A percentile compares a stretch with the other conserved stretches of the same genome.
Evolutionary conservation across 2,888 invertebrate genomes (phyloP).

Genomic region (Pseudolycoriella hygida): DNA sequence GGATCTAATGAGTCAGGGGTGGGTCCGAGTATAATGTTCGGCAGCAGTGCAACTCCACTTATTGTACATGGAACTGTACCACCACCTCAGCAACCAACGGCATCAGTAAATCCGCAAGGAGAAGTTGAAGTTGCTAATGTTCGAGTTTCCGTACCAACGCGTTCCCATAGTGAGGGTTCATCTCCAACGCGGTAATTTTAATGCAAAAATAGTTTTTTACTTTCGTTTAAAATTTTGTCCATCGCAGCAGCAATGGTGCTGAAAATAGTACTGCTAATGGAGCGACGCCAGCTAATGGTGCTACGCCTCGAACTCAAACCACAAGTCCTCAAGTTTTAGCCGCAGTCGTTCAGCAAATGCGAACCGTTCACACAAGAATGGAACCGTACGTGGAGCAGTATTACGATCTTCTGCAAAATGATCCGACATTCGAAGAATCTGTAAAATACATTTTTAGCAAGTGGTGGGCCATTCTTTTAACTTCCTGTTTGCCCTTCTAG

Average conservation of each 20-base stretch:
- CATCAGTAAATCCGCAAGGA: neutral
- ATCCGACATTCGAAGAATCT: slow-evolving; percentile 33
- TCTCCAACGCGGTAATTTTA: neutral
- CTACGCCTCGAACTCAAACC: slow-evolving; percentile 20
- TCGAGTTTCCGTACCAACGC: no score
- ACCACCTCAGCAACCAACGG: neutral
- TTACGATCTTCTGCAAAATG: slow-evolving; percentile 39
- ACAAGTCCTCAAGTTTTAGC: slow-evolving; percentile 25
- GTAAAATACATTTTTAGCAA: slow-evolving; percentile 15
- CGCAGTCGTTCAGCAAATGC: slow-evolving; percentile 24
- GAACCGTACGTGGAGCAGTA: slow-evolving; percentile 48
- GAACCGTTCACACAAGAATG: slow-evolving; percentile 31
- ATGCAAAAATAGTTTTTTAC: neutral
- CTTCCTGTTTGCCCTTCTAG: slow-evolving; percentile 10
- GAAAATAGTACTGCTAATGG: no score
- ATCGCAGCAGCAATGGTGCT: no score
- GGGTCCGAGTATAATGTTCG: neutral
- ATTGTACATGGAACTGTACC: slow-evolving; percentile 10
- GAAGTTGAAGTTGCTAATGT: neutral
- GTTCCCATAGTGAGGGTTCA: neutral
- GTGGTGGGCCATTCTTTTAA: neutral
- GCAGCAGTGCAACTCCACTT: slow-evolving; percentile 2
- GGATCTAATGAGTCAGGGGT: neutral
- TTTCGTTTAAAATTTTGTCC: neutral
- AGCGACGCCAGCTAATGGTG: neutral